A percentile compares a stretch with the other conserved stretches of the same genome.
phyloP scores from a whole-genome alignment of 2,888 invertebrate species.

The Gymnosoma rotundatum region DNA sequence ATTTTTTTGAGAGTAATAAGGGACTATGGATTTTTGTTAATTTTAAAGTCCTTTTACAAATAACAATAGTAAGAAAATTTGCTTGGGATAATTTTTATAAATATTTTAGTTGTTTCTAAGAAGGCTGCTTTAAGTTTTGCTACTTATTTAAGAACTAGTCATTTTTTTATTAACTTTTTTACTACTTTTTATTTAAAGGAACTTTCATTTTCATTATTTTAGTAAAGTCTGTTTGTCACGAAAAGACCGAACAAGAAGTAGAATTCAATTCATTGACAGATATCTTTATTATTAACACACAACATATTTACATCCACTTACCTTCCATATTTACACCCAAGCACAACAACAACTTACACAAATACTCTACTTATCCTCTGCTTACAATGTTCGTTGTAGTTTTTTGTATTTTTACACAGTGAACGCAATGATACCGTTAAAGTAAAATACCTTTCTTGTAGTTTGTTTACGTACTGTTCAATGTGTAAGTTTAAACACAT shows the following conservation, averaged over 20 bases:
- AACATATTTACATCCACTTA: slow-evolving; percentile 23
- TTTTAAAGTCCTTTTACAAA: too few relatives aligned
- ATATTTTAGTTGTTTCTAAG: too few relatives aligned
- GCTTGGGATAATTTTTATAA: too few relatives aligned
- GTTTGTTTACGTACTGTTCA: background rate
- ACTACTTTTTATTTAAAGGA: too few relatives aligned
- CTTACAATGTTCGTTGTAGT: background rate
- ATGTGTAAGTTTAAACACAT: background rate
- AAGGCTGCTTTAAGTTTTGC: too few relatives aligned
- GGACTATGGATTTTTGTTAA: too few relatives aligned
- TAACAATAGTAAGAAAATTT: too few relatives aligned
- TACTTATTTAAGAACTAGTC: too few relatives aligned
- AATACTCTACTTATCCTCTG: background rate
- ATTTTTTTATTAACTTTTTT: too few relatives aligned
- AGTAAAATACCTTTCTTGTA: background rate
- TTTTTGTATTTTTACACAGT: background rate
- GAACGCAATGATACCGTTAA: background rate
- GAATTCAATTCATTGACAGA: slow-evolving; percentile 29
- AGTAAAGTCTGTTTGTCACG: background rate
- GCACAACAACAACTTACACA: slow-evolving; percentile 1
- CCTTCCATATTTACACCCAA: background rate
- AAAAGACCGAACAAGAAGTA: background rate
- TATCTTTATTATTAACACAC: slow-evolving; percentile 14
- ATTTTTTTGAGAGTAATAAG: too few relatives aligned
- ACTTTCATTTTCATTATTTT: background rate